Evolutionary conservation across 2,888 invertebrate species (phyloP).

Genomic region (Acanthoscelides obtectus): DNA sequence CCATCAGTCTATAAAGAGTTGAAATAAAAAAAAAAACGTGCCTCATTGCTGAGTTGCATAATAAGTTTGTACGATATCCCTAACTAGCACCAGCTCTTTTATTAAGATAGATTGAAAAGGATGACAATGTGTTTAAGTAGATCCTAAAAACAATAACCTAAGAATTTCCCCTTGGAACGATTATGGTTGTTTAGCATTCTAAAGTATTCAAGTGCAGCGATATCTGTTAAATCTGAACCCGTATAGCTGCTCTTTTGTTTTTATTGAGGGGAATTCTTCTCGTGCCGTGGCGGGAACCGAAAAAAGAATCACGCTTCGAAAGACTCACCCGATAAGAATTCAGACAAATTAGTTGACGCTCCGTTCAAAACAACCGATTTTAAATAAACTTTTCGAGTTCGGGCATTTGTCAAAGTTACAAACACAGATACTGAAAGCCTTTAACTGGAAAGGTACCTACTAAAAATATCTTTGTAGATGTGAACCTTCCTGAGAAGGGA

Average conservation of each 20-base stretch:
- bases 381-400: not conserved
- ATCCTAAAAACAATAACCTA: not conserved
- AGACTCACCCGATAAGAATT: not conserved
- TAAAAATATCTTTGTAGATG: not conserved
- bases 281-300: not conserved
- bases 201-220: not conserved
- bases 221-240: not conserved
- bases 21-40: too few relatives aligned
- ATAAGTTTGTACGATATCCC: too few relatives aligned
- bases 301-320: not conserved
- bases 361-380: not conserved
- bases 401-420: not conserved
- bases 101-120: too few relatives aligned
- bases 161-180: not conserved
- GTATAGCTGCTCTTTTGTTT: not conserved
- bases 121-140: too few relatives aligned
- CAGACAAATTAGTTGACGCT: not conserved
- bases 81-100: too few relatives aligned
- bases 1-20: too few relatives aligned
- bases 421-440: not conserved
- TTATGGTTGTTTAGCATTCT: not conserved
- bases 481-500: not conserved
- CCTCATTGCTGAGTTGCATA: too few relatives aligned
- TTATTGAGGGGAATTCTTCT: not conserved
- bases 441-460: not conserved